phyloP scores from a whole-genome alignment of 1,140 invertebrate species.

The Glossosoma conforme region DNA sequence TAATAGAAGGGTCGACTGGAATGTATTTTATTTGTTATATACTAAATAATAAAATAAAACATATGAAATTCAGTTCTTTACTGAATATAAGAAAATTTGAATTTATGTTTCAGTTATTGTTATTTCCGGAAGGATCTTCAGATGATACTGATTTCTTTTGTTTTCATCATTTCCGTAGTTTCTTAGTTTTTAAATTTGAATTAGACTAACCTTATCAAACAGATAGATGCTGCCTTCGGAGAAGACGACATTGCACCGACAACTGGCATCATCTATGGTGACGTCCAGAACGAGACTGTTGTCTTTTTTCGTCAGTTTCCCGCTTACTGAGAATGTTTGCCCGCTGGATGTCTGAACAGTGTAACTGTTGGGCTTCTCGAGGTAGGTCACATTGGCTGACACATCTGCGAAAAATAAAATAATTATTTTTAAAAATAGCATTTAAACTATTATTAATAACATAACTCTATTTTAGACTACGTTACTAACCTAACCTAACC shows the following conservation, averaged over 20 bases:
- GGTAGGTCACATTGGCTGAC: slow-evolving; percentile 39
- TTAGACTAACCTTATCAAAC: slow-evolving; percentile 52
- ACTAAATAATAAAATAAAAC: too few species aligned
- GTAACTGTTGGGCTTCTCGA: slow-evolving; percentile 19
- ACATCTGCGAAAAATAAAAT: slow-evolving; percentile 36
- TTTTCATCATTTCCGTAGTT: slow-evolving; percentile 1
- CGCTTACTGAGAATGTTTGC: slow-evolving; percentile 41
- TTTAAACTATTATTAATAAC: too few species aligned
- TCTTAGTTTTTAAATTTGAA: not conserved
- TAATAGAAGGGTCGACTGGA: too few species aligned
- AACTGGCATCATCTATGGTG: slow-evolving; percentile 44
- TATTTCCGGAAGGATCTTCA: too few species aligned
- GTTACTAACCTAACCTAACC: too few species aligned
- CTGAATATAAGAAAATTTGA: too few species aligned
- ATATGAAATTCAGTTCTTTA: too few species aligned
- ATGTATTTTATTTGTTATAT: too few species aligned
- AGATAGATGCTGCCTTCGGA: slow-evolving; percentile 49
- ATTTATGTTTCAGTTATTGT: too few species aligned
- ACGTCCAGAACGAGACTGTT: slow-evolving; percentile 39
- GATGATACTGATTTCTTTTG: too few species aligned
- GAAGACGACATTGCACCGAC: slow-evolving; percentile 48
- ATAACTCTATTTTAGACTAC: too few species aligned
- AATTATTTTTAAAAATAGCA: not conserved
- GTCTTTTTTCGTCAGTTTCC: slow-evolving; percentile 35
- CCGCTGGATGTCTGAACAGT: slow-evolving; percentile 42